These are phyloP conservation scores for Anarhynchus alexandrinus DNA, from an alignment of 2,113 vertebrate species.

Conservation along the genomic window DNA sequence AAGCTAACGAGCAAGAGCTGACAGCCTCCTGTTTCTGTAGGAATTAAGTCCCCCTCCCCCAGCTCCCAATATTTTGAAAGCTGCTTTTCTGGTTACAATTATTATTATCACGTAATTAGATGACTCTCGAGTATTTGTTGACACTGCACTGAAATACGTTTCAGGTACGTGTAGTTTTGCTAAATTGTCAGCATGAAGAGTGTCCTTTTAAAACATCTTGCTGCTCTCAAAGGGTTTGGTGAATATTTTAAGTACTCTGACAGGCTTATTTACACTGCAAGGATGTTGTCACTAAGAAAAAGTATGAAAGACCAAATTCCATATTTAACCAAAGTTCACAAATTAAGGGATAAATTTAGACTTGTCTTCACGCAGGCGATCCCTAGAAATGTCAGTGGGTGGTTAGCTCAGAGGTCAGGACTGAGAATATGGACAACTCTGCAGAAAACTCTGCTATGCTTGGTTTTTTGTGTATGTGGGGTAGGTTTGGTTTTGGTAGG, in stretches of 20 bases:
- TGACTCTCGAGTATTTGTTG: neutral
- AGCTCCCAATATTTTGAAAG: neutral
- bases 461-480: neutral
- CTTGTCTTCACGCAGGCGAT: neutral
- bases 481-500: neutral
- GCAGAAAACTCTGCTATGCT: neutral
- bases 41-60: neutral
- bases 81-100: neutral
- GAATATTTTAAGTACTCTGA: neutral
- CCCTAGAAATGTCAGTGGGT: neutral
- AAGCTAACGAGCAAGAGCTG: neutral
- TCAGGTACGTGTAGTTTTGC: neutral
- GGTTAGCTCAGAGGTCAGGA: neutral
- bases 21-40: neutral
- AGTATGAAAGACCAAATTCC: neutral
- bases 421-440: neutral
- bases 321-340: neutral
- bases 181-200: neutral
- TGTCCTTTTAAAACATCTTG: neutral
- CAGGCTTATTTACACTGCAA: neutral
- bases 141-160: neutral
- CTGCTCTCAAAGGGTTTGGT: neutral
- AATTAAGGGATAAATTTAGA: constrained; percentile 30
- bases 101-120: neutral
- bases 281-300: neutral